These are phyloP conservation scores for Mormyrus hasselquistii DNA, from an alignment of 2,797 vertebrate genomes.

Conservation along the genomic window DNA sequence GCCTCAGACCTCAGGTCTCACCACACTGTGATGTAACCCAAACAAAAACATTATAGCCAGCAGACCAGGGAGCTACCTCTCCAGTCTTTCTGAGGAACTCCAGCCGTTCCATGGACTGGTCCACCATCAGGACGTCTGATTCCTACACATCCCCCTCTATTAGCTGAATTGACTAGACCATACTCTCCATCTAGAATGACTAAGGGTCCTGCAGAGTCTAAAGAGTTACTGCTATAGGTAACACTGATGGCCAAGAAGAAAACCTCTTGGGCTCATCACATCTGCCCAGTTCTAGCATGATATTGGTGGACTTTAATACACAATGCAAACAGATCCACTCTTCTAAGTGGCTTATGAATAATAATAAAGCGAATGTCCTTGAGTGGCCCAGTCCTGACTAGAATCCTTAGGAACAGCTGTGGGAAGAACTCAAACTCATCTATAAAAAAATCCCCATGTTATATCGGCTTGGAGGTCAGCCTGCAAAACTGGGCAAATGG, in stretches of 20 bases:
- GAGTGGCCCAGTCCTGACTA: not conserved
- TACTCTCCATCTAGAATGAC: not conserved
- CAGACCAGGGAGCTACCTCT: not conserved
- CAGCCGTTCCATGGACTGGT: not conserved
- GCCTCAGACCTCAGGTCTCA: not conserved
- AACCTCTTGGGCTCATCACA: not conserved
- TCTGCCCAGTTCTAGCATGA: not conserved
- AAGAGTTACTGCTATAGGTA: not conserved
- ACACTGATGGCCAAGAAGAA: not conserved
- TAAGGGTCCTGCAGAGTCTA: not conserved
- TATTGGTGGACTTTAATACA: not conserved
- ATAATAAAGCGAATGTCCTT: not conserved
- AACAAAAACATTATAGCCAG: not conserved
- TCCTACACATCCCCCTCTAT: not conserved
- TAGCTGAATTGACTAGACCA: not conserved
- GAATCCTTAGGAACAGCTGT: not conserved
- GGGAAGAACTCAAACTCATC: not conserved
- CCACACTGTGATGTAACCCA: not conserved
- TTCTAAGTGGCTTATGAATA: not conserved
- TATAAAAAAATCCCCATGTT: not conserved
- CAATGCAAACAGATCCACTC: not conserved
- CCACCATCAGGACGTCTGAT: not conserved
- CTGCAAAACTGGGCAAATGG: not conserved
- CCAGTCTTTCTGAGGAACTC: not conserved
- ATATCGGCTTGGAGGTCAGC: not conserved